A percentile compares a stretch with the other conserved stretches of the same genome.
Conservation (phyloP, 2,797 vertebrate species). For the Poecile montanus region DNA sequence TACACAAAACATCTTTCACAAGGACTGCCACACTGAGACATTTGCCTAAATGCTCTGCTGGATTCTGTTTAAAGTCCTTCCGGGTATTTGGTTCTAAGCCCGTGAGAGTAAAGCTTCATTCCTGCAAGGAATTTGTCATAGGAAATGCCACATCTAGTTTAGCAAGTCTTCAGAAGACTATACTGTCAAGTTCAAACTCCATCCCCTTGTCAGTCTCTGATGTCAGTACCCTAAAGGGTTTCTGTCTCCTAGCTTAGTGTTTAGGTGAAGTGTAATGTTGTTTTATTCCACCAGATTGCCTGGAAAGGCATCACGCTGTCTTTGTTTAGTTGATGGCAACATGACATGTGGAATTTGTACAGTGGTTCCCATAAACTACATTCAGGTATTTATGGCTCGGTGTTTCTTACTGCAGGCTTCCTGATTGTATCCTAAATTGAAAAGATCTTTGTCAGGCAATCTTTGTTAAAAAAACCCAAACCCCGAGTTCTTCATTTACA, state of each 20-base stretch:
- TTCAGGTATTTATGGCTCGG: not conserved
- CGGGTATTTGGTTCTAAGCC: not conserved
- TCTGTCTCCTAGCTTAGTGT: not conserved
- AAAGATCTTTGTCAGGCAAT: not conserved
- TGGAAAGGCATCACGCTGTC: not conserved
- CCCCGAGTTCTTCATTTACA: not conserved
- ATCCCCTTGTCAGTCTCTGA: not conserved
- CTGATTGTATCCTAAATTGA: not conserved
- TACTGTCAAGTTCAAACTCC: not conserved
- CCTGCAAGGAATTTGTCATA: not conserved
- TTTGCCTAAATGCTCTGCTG: not conserved
- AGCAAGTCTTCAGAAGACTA: not conserved
- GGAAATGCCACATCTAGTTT: not conserved
- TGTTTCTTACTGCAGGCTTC: not conserved
- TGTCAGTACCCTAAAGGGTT: not conserved
- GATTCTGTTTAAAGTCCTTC: not conserved
- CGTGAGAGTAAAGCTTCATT: not conserved
- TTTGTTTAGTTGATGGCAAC: not conserved
- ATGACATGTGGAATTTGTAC: not conserved
- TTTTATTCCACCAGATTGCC: not conserved
- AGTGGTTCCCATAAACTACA: not conserved
- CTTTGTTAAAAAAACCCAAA: not conserved
- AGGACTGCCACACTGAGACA: not conserved
- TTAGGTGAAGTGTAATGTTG: not conserved
- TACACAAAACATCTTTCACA: not conserved